phyloP scores from a whole-genome alignment of 2,888 invertebrate species.

The Drosophila fulvimacula region DNA sequence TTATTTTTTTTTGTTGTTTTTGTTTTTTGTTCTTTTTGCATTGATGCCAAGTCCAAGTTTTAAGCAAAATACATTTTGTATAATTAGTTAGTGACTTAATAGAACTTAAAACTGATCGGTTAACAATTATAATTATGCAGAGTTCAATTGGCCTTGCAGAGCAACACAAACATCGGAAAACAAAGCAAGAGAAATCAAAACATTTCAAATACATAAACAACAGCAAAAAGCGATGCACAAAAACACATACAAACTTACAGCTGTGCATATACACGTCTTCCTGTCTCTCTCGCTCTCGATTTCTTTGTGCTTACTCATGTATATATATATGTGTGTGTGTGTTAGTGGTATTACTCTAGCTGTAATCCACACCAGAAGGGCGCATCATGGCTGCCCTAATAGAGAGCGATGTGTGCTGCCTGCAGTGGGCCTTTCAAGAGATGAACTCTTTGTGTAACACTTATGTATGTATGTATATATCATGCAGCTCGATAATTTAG shows the following conservation, averaged over 20 bases:
- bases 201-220: constrained; percentile 37
- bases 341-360: constrained; percentile 13
- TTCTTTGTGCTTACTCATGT: neutral
- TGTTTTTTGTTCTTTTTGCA: constrained; percentile 7
- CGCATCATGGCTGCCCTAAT: constrained; percentile 20
- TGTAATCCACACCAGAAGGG: constrained; percentile 39
- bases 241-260: neutral
- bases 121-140: constrained; percentile 7
- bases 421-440: constrained; percentile 16
- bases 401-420: constrained; percentile 15
- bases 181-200: constrained; percentile 29
- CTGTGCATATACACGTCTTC: neutral
- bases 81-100: constrained; percentile 23
- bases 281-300: neutral
- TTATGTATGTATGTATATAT: neutral
- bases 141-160: constrained; percentile 33
- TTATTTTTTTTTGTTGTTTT: neutral
- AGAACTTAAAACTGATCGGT: constrained; percentile 11
- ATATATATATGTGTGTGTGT: no score
- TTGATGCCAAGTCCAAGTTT: constrained; percentile 1
- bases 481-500: neutral
- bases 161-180: constrained; percentile 3
- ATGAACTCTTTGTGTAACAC: neutral
- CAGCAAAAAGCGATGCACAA: constrained; percentile 20
- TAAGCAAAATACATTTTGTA: constrained; percentile 15